phyloP scores from a whole-genome alignment of 2,888 invertebrate species.

The Nemotelus pantherinus region DNA sequence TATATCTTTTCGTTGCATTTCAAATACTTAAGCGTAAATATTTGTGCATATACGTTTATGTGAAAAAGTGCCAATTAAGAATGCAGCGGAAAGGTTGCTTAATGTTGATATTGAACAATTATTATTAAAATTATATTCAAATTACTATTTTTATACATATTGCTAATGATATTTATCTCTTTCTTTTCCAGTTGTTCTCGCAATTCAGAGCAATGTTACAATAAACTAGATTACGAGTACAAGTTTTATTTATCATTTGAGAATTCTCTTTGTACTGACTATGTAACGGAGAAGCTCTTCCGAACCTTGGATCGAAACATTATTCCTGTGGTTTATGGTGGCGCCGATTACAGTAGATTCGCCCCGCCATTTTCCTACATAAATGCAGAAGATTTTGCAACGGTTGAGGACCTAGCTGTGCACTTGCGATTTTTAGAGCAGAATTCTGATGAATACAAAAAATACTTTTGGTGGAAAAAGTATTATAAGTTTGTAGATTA shows the following conservation, averaged over 20 bases:
- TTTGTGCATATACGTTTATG: too few relatives aligned
- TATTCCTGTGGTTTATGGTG: slow-evolving; percentile 75
- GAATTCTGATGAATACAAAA: slow-evolving; percentile 69
- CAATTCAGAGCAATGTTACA: slow-evolving; percentile 59
- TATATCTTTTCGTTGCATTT: too few relatives aligned
- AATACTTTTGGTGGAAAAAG: slow-evolving; percentile 75
- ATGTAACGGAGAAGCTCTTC: slow-evolving; percentile 73
- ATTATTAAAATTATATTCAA: too few relatives aligned
- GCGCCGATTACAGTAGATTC: slow-evolving; percentile 70
- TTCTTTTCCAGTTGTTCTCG: slow-evolving; percentile 57
- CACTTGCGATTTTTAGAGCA: slow-evolving; percentile 65
- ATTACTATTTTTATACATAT: too few relatives aligned
- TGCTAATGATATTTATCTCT: too few relatives aligned
- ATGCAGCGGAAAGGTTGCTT: too few relatives aligned
- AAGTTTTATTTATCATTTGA: slow-evolving; percentile 76
- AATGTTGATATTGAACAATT: too few relatives aligned
- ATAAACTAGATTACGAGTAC: slow-evolving; percentile 67
- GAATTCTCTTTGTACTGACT: slow-evolving; percentile 75
- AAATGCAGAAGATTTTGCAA: slow-evolving; percentile 71
- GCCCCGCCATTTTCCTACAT: slow-evolving; percentile 73
- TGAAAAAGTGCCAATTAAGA: too few relatives aligned
- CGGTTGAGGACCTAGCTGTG: slow-evolving; percentile 68
- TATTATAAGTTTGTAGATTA: slow-evolving; percentile 56
- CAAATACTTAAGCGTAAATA: too few relatives aligned
- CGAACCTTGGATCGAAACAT: slow-evolving; percentile 62